Percentiles rank a stretch among this genome's conserved stretches.
These are phyloP conservation scores for Drosophila hawaiiensis DNA, from an alignment of 2,888 invertebrate genomes.

Conservation along the genomic window DNA sequence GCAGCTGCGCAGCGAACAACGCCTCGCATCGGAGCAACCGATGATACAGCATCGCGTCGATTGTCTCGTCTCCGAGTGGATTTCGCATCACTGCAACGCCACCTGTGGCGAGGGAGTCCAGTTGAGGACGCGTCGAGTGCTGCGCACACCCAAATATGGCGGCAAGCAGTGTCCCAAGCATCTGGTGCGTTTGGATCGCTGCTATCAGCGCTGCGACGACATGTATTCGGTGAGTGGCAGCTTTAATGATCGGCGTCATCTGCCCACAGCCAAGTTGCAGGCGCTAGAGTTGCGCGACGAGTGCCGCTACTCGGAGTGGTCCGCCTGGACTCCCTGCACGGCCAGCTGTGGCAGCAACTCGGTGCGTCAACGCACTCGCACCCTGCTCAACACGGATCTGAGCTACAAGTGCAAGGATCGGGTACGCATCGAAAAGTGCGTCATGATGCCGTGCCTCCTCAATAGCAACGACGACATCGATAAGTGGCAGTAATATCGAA, in stretches of 20 bases:
- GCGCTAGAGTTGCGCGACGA: constrained; percentile 80
- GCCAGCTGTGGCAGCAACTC: constrained; percentile 88
- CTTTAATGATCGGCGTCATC: constrained; percentile 59
- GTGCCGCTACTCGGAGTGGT: constrained; percentile 89
- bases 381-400: constrained; percentile 82
- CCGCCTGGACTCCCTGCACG: constrained; percentile 90
- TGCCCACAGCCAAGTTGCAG: constrained; percentile 44
- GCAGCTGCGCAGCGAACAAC: constrained; percentile 71
- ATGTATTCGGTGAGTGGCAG: constrained; percentile 77
- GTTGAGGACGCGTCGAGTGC: constrained; percentile 86
- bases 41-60: constrained; percentile 78
- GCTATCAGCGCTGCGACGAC: constrained; percentile 84
- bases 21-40: constrained; percentile 58
- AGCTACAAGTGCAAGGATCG: constrained; percentile 84
- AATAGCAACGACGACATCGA: constrained; percentile 77
- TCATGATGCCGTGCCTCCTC: constrained; percentile 83
- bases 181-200: constrained; percentile 84
- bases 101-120: constrained; percentile 86
- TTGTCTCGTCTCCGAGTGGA: constrained; percentile 86
- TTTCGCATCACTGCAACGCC: constrained; percentile 85
- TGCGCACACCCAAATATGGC: constrained; percentile 86
- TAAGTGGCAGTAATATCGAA: constrained; percentile 57
- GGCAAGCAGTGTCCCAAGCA: constrained; percentile 87
- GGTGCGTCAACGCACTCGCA: constrained; percentile 86
- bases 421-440: constrained; percentile 83